phyloP scores from a whole-genome alignment of 2,113 vertebrate species.

The Scalopus aquaticus region DNA sequence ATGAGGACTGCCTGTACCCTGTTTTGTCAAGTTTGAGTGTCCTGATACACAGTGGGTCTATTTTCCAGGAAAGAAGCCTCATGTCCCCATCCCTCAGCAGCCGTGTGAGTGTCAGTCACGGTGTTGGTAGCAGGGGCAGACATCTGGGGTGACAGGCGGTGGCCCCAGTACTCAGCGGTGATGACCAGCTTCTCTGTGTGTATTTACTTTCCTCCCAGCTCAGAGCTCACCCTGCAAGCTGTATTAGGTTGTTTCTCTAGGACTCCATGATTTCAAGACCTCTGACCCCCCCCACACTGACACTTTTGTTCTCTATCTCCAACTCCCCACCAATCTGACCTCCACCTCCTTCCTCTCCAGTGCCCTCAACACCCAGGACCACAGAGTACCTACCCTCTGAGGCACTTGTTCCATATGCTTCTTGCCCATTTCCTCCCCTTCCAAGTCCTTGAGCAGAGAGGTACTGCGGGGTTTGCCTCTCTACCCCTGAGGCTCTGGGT shows the following conservation, averaged over 20 bases:
- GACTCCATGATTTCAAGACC: neutral
- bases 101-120: neutral
- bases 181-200: neutral
- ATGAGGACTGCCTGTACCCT: neutral
- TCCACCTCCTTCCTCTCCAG: neutral
- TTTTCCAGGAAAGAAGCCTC: neutral
- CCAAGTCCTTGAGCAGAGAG: neutral
- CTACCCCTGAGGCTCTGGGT: neutral
- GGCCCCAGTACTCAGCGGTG: accelerated
- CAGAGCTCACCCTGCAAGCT: neutral
- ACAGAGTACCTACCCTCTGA: neutral
- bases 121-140: neutral
- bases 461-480: neutral
- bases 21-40: neutral
- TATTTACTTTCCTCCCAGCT: neutral
- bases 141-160: neutral
- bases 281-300: neutral
- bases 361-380: too few species aligned
- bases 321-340: too few species aligned
- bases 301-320: neutral
- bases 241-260: neutral
- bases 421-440: neutral
- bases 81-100: neutral
- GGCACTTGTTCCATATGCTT: neutral
- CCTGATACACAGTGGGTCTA: neutral